Base-by-base conservation (phyloP, 92 coral and sea anemone species). In the Actinernus sp. region DNA sequence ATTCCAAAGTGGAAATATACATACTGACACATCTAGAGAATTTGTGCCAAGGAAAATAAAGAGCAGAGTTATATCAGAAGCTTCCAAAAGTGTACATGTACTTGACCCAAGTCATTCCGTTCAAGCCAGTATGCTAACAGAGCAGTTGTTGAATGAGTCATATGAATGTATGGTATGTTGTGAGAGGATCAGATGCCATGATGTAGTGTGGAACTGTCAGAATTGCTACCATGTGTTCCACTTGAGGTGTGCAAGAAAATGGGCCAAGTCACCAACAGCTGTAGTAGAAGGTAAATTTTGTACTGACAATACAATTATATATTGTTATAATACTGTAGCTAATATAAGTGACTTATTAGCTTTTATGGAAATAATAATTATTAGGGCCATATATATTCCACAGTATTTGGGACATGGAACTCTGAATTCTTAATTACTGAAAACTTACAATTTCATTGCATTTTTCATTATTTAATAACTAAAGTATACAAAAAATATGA, bases 141-240 rank as follows among this genome's bases (percentile, higher is more conserved):
- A 94, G 45, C 98, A 94, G 67, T 58, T 94, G 26, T 71, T 90
- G 37, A 83, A 82, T 71, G 97, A 90, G 65, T 82, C 76, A 0
- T 94, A 94, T 63, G 98, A 94, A 65, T 94, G 98, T 29, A 94
- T 94, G 98, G 97, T 94, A 37, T 94, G 98, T 45, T 94, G 97
- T 84, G 98, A 94, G 55, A 65, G 61, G 59, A 69, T 94, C 29
- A 63, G 81, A 40, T 91, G 92, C 48, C 65, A 48, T 19, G 93
- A 85, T 27, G 71, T 92, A 30, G 91, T 94, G 36, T 94, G 98
- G 98, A 87, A 62, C 56, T 94, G 98, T 80, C 55, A 68, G 11
- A 94, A 79, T 51, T 94, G 98, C 39, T 87, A 78, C 68, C 97
- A 94, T 75, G 82, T 94, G 51, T 94, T 90, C 44, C 98, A 94